Conservation (phyloP, 2,113 vertebrate species). For the Ploceus nigricollis region DNA sequence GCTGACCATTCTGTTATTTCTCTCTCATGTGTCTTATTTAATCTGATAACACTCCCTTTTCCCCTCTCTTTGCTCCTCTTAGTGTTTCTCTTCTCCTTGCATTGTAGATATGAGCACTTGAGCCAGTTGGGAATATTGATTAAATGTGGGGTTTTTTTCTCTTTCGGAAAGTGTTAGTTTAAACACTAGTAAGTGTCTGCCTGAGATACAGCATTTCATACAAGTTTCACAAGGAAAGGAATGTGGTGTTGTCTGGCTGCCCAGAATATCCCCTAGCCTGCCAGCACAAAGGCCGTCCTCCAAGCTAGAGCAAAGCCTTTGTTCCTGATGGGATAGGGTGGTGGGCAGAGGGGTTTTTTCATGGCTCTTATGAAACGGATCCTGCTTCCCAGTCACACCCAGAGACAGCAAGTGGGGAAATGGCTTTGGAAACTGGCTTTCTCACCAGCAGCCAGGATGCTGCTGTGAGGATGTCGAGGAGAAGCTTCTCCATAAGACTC, state of each 20-base stretch:
- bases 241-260: neutral
- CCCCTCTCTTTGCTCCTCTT: neutral
- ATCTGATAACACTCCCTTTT: neutral
- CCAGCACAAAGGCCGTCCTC: neutral
- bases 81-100: neutral
- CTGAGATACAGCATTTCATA: neutral
- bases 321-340: neutral
- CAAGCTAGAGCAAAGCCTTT: neutral
- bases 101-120: neutral
- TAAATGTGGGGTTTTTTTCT: neutral
- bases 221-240: slow-evolving; percentile 8
- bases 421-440: neutral
- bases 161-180: neutral
- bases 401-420: neutral
- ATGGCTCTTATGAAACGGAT: neutral
- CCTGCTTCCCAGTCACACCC: neutral
- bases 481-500: neutral
- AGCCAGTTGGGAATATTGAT: neutral
- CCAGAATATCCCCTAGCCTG: neutral
- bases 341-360: neutral
- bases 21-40: neutral
- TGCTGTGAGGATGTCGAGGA: neutral
- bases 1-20: neutral
- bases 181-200: neutral
- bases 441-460: neutral